Percentiles rank a stretch among this genome's conserved stretches.
phyloP scores from a whole-genome alignment of 1,140 invertebrate species.

The Drosophila quadrilineata region DNA sequence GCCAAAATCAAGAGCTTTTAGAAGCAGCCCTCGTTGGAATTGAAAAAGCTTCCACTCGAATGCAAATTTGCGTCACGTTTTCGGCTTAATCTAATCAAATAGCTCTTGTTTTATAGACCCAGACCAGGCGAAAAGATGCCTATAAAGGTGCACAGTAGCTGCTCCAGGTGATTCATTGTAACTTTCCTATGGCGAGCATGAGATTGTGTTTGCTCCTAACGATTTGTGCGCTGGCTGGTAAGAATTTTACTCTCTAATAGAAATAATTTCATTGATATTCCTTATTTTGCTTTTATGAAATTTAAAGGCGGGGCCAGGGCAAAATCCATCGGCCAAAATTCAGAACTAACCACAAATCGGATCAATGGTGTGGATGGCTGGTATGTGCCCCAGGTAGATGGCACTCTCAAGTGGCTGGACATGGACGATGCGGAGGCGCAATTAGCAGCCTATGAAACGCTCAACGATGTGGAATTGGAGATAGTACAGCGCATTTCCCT shows the following conservation, averaged over 20 bases:
- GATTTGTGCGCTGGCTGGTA: constrained; percentile 57
- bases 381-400: constrained; percentile 50
- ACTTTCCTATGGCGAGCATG: constrained; percentile 42
- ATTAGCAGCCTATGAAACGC: constrained; percentile 36
- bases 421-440: constrained; percentile 24
- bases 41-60: constrained; percentile 13
- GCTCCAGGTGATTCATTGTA: constrained; percentile 21
- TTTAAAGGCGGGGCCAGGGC: constrained; percentile 25
- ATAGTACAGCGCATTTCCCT: constrained; percentile 25
- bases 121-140: background rate
- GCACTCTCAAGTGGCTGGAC: constrained; percentile 40
- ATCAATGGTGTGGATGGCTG: constrained; percentile 52
- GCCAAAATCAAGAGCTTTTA: too few relatives aligned
- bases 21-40: background rate
- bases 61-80: background rate
- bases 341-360: too few relatives aligned
- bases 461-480: constrained; percentile 26
- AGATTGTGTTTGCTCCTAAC: constrained; percentile 49
- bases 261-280: background rate
- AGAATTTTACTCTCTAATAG: constrained; percentile 22
- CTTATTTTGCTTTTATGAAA: too few relatives aligned
- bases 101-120: constrained; percentile 18
- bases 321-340: constrained; percentile 43
- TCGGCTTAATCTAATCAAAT: constrained; percentile 14
- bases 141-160: constrained; percentile 41